These are phyloP conservation scores for Baronia brevicornis DNA, from an alignment of 2,888 invertebrate species.

Conservation along the genomic window DNA sequence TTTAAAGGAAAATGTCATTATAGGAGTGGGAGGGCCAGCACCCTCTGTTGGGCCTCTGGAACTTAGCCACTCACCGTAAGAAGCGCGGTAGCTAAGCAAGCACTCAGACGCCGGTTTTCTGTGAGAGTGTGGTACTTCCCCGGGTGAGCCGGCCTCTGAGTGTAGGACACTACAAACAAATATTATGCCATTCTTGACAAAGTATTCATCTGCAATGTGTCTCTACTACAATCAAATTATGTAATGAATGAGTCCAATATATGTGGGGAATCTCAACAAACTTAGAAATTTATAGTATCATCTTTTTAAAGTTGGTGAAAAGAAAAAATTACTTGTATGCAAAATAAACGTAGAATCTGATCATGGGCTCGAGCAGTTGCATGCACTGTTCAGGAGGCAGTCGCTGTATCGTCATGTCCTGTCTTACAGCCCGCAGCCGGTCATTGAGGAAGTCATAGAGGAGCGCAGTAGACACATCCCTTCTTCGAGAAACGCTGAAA, in stretches of 20 bases:
- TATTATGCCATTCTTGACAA: too few relatives aligned
- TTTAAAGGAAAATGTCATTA: too few relatives aligned
- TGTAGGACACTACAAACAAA: too few relatives aligned
- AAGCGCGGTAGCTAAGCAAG: too few relatives aligned
- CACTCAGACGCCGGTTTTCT: too few relatives aligned
- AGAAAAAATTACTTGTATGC: constrained; percentile 76
- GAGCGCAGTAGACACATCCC: constrained; percentile 42
- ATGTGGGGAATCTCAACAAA: not conserved
- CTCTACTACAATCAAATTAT: too few relatives aligned
- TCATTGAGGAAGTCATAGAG: constrained; percentile 87
- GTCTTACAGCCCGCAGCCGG: constrained; percentile 83
- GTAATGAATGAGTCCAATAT: not conserved
- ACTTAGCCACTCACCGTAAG: too few relatives aligned
- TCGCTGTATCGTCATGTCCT: constrained; percentile 86
- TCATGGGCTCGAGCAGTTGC: constrained; percentile 81
- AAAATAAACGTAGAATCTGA: constrained; percentile 83
- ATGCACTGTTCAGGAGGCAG: constrained; percentile 69
- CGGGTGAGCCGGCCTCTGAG: too few relatives aligned
- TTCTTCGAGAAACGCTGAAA: constrained; percentile 44
- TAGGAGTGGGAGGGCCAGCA: too few relatives aligned
- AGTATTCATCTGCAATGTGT: too few relatives aligned
- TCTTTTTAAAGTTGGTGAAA: not conserved
- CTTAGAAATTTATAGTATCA: not conserved
- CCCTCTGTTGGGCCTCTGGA: too few relatives aligned
- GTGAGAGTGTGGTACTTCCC: too few relatives aligned